Conservation (phyloP, 1,140 invertebrate species). For the Holcopasites calliopsidis region DNA sequence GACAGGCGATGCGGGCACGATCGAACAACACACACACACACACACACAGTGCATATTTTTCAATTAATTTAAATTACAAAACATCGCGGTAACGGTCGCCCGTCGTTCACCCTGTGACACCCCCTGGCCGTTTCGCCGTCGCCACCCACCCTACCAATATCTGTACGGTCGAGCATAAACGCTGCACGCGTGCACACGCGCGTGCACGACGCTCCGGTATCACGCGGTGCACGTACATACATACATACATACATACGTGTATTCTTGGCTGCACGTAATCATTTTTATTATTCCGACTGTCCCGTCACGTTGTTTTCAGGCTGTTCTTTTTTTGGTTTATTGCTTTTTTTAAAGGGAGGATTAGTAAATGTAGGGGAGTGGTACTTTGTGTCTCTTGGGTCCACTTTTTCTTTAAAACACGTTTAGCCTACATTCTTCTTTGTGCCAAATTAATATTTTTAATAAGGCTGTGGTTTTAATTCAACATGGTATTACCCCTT, state of each 20-base stretch:
- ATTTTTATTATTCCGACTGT: constrained; percentile 73
- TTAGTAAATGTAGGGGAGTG: too few relatives aligned
- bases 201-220: not conserved
- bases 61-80: constrained; percentile 79
- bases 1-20: constrained; percentile 62
- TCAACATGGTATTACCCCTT: too few relatives aligned
- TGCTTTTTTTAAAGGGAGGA: too few relatives aligned
- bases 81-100: constrained; percentile 71
- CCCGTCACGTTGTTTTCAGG: constrained; percentile 51
- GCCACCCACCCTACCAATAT: constrained; percentile 38
- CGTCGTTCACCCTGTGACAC: not conserved
- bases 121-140: not conserved
- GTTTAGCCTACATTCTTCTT: too few relatives aligned
- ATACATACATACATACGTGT: constrained; percentile 40
- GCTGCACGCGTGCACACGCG: constrained; percentile 27
- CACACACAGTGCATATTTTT: constrained; percentile 77
- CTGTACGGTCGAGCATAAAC: constrained; percentile 53
- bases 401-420: not conserved
- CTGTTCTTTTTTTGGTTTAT: not conserved
- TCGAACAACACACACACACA: constrained; percentile 74
- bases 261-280: constrained; percentile 65
- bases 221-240: constrained; percentile 54
- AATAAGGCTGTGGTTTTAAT: too few relatives aligned
- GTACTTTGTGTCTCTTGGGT: too few relatives aligned
- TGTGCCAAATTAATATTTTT: too few relatives aligned